Evolutionary conservation across 2,113 vertebrate species (phyloP), one percentile per base, ranked within the genome.

Genomic region (Pampusana beccarii): DNA sequence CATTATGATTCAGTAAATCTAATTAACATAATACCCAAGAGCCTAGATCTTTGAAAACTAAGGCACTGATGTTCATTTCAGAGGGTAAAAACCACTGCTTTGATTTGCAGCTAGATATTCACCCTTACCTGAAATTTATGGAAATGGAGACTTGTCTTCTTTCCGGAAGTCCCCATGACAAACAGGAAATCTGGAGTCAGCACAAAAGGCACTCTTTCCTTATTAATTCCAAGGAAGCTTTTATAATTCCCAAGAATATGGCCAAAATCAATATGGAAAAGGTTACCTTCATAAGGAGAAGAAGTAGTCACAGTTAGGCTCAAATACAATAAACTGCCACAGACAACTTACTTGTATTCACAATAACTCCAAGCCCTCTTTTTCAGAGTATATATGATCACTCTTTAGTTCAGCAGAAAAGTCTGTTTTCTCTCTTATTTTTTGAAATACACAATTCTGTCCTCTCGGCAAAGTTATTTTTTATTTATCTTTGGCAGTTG

Each of bases 201-300:
- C 69, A 99, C 99, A 86, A 99, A 99, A 33, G 99, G 99, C 81
- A 99, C 99, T 97, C 99, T 98, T 92, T 99, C 99, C 96, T 99
- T 99, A 97, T 98, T 99, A 97, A 99, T 99, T 80, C 99, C 99
- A 98, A 99, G 98, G 95, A 99, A 99, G 92, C 99, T 99, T 98
- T 99, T 99, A 51, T 99, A 99, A 97, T 99, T 99, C 88, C 99
- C 99, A 98, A 99, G 99, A 98, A 99, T 99, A 97, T 99, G 99
- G 50, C 99, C 99, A 79, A 99, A 99, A 97, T 99, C 99, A 42
- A 99, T 99, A 95, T 99, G 99, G 97, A 99, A 99, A 44, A 99
- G 98, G 91, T 99, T 99, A 87, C 99, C 99, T 99, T 95, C 65
- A 88, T 77, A 81, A 95, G 80, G 31, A 80, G 51, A 96, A 92